Evolutionary conservation across 2,888 invertebrate species (phyloP), one percentile per base, ranked within the genome.

Genomic region (Herminia tarsipennalis): DNA sequence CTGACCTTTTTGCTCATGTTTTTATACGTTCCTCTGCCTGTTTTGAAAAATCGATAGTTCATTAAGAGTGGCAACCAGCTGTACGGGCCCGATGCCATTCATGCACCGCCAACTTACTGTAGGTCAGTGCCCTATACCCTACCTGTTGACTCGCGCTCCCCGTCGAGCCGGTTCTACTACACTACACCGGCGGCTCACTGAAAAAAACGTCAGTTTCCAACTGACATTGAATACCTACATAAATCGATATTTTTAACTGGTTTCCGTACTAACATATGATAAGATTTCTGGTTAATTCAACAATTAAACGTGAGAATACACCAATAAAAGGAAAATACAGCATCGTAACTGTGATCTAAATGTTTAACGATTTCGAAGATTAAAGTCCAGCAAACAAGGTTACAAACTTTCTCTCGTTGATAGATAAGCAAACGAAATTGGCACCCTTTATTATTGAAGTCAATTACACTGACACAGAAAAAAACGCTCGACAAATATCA

Each of bases 41-140:
- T 48, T 48, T 44, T 40, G 2, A 49, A 57, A 62, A 73, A 70
- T 68, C 62, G 56, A 69, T 68, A 63, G 61, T 68, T 66, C 59
- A 71, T 73, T 75, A 74, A 70, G 59, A 61, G 57, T 56, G 57
- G 56, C 61, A 52, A 58, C 64, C 72, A 78, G 81, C 77, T 78
- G 78, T 75, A 78, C 66, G 66, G 47, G 64, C 56, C 60, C 61
- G 59, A 63, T 80, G 76, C 76, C 87, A 88, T 88, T 88, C 83
- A 88, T 84, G 81, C 80, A 73, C 63, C 71, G 77, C 61, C 73
- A 75, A 69, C n/a, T n/a, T n/a, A n/a, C 78, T 81, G 78, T 87
- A 81, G 90, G 90, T 90, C 90, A 89, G 80, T 90, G 90, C 87
- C 89, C 89, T 80, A 76, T 78, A 75, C 78, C 79, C 82, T 87